Percentiles rank a stretch among this genome's conserved stretches.
These are phyloP conservation scores for Apamea sordens DNA, from an alignment of 2,888 invertebrate species.

Conservation along the genomic window DNA sequence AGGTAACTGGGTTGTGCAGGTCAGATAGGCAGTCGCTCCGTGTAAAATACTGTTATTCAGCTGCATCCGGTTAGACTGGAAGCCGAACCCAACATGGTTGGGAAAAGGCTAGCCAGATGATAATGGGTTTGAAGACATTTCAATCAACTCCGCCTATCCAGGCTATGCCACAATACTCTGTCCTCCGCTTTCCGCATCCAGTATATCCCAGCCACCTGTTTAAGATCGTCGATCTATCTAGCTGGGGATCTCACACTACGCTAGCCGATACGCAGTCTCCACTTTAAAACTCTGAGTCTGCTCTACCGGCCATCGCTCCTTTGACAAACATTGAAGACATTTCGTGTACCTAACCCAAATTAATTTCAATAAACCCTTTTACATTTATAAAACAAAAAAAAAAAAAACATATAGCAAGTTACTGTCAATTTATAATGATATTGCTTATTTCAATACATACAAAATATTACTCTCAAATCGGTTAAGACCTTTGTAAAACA, in stretches of 20 bases:
- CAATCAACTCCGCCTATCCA: background rate
- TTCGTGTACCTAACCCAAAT: background rate
- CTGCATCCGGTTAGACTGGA: too few species aligned
- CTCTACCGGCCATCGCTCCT: background rate
- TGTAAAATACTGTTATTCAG: too few species aligned
- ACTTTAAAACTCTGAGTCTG: background rate
- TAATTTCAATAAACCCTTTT: background rate
- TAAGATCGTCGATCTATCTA: background rate
- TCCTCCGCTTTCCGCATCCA: background rate
- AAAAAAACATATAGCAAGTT: background rate
- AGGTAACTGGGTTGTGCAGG: too few species aligned
- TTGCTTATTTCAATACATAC: background rate
- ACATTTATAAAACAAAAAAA: background rate
- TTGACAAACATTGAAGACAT: background rate
- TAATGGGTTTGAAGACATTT: background rate
- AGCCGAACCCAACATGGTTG: too few species aligned
- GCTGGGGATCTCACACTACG: background rate
- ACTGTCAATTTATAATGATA: background rate
- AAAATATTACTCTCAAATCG: constrained; percentile 1
- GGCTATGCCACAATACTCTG: background rate
- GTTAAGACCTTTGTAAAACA: constrained; percentile 4
- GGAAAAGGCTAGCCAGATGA: too few species aligned
- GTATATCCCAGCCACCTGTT: background rate
- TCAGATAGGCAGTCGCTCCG: too few species aligned
- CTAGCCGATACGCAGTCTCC: background rate